phyloP scores from a whole-genome alignment of 1,140 invertebrate species.

The Saccostrea echinata region DNA sequence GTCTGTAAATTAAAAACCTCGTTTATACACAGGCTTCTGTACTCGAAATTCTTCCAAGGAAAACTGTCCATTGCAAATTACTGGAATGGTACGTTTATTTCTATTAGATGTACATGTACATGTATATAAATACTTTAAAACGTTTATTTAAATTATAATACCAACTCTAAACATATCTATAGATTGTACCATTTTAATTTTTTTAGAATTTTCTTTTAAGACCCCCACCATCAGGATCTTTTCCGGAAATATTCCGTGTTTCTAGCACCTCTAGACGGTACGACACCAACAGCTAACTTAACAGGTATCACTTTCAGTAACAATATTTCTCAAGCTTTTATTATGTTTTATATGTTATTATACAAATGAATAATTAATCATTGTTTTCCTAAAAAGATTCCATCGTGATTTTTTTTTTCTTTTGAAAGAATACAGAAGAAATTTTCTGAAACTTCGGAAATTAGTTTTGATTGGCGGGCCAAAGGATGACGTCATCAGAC shows the following conservation, averaged over 20 bases:
- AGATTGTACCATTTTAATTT: background rate
- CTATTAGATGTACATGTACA: background rate
- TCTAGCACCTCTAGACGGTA: constrained; percentile 75
- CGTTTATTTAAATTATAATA: background rate
- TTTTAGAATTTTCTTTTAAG: constrained; percentile 54
- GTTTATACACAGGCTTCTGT: background rate
- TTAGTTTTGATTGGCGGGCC: constrained; percentile 94
- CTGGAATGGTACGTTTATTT: background rate
- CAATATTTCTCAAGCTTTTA: background rate
- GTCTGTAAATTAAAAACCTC: background rate
- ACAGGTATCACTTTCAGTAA: constrained; percentile 80
- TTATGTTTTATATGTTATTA: no score
- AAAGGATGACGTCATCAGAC: constrained; percentile 94
- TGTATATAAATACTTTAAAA: background rate
- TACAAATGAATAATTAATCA: background rate
- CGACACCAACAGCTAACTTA: constrained; percentile 77
- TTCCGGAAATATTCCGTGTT: constrained; percentile 89
- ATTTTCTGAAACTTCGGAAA: constrained; percentile 87
- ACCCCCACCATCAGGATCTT: constrained; percentile 89
- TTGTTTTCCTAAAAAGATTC: no score
- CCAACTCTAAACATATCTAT: background rate
- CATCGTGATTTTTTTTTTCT: constrained; percentile 3
- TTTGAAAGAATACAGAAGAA: constrained; percentile 85
- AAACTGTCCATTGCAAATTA: constrained; percentile 13
- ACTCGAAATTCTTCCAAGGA: background rate